phyloP scores from a whole-genome alignment of 2,113 vertebrate species.

The Anguilla rostrata region DNA sequence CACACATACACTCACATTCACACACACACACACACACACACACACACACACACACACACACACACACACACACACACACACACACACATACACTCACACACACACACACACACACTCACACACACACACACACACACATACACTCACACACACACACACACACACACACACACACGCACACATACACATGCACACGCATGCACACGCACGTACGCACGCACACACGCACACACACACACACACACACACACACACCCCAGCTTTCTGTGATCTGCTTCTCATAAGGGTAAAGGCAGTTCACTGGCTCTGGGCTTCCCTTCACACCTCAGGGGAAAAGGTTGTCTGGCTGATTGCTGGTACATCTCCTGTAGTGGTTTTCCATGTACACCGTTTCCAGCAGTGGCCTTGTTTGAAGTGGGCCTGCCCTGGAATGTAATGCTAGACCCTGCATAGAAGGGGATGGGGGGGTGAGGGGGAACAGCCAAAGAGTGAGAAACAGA shows the following conservation, averaged over 20 bases:
- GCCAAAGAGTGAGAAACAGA: too few species aligned
- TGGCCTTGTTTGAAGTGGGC: background rate
- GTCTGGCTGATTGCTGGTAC: background rate
- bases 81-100: too few species aligned
- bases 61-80: too few species aligned
- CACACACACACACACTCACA: too few species aligned
- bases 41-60: too few species aligned
- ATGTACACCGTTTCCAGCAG: background rate
- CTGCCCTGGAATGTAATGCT: background rate
- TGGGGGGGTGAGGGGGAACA: background rate
- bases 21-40: too few species aligned
- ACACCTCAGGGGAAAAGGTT: background rate
- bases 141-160: background rate
- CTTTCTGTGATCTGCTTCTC: background rate
- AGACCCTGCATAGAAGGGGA: background rate
- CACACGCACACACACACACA: too few species aligned
- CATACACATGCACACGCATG: too few species aligned
- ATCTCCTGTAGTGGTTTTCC: constrained; percentile 10
- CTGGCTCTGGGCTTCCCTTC: background rate
- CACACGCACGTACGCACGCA: too few species aligned
- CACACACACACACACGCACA: too few species aligned
- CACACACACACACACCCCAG: too few species aligned
- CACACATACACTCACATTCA: too few species aligned
- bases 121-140: background rate
- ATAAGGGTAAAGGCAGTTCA: background rate